Percentiles rank a stretch among this genome's conserved stretches.
phyloP scores from a whole-genome alignment of 2,797 vertebrate species.

The Tragopan temminckii region DNA sequence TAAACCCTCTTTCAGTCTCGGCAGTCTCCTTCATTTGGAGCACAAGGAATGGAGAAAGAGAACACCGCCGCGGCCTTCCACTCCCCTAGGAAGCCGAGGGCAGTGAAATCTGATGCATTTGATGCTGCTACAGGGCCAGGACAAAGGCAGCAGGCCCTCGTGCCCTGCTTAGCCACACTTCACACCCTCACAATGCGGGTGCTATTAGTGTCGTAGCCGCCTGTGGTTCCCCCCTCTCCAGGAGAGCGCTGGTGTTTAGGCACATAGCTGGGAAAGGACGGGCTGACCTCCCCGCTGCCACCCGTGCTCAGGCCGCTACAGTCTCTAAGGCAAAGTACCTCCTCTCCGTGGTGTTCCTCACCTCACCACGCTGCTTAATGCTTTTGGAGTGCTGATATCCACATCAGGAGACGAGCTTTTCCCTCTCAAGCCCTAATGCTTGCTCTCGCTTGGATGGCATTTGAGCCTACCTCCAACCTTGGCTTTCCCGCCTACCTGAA shows the following conservation, averaged over 20 bases:
- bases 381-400: constrained; percentile 46
- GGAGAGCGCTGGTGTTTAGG: constrained; percentile 62
- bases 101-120: constrained; percentile 47
- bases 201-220: constrained; percentile 63
- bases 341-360: not conserved
- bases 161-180: constrained; percentile 46
- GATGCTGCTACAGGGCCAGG: constrained; percentile 34
- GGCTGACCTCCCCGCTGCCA: not conserved
- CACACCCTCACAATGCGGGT: constrained; percentile 42
- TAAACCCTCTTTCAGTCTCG: constrained; percentile 46
- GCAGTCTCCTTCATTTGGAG: constrained; percentile 60
- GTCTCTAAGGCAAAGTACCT: constrained; percentile 58
- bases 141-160: not conserved
- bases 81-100: constrained; percentile 34
- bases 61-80: constrained; percentile 25
- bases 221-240: constrained; percentile 14
- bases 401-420: not conserved
- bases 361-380: not conserved
- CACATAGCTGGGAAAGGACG: constrained; percentile 41
- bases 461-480: not conserved
- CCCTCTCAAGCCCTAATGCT: not conserved
- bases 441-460: not conserved
- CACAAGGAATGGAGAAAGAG: constrained; percentile 69
- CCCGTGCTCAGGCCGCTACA: not conserved
- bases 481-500: not conserved